Conservation (phyloP, 2,888 invertebrate species). For the Xestia sexstrigata region DNA sequence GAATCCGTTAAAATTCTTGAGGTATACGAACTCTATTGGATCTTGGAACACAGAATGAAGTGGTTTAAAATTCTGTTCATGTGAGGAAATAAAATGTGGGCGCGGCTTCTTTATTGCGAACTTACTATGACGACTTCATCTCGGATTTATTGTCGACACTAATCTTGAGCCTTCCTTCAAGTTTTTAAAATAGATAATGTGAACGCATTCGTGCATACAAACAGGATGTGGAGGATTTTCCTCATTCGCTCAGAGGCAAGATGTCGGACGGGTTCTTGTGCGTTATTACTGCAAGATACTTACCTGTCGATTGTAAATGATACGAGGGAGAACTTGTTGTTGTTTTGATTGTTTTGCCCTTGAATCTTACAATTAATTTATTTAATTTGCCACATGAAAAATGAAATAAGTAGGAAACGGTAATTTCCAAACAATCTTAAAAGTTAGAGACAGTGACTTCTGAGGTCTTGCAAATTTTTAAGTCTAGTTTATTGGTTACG, state of each 20-base stretch:
- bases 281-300: slow-evolving; percentile 69
- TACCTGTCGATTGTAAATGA: slow-evolving; percentile 69
- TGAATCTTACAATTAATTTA: slow-evolving; percentile 37
- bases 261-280: slow-evolving; percentile 72
- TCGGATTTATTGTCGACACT: slow-evolving; percentile 70
- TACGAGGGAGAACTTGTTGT: slow-evolving; percentile 60
- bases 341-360: slow-evolving; percentile 46
- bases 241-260: slow-evolving; percentile 75
- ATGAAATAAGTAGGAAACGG: neutral
- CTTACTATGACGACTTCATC: slow-evolving; percentile 67
- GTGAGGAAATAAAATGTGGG: slow-evolving; percentile 49
- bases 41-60: slow-evolving; percentile 21
- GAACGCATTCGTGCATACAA: slow-evolving; percentile 77
- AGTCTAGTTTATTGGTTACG: neutral
- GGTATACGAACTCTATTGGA: slow-evolving; percentile 28
- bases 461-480: neutral
- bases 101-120: slow-evolving; percentile 52
- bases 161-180: slow-evolving; percentile 66
- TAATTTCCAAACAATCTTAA: neutral
- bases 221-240: slow-evolving; percentile 86
- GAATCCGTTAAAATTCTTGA: slow-evolving; percentile 34
- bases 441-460: neutral
- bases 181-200: slow-evolving; percentile 69
- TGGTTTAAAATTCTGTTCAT: slow-evolving; percentile 58
- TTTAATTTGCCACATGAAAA: neutral